Base-by-base conservation (phyloP, 30 jellyfish, hydroid and myxozoan genomes). In the Aurelia sp. region DNA sequence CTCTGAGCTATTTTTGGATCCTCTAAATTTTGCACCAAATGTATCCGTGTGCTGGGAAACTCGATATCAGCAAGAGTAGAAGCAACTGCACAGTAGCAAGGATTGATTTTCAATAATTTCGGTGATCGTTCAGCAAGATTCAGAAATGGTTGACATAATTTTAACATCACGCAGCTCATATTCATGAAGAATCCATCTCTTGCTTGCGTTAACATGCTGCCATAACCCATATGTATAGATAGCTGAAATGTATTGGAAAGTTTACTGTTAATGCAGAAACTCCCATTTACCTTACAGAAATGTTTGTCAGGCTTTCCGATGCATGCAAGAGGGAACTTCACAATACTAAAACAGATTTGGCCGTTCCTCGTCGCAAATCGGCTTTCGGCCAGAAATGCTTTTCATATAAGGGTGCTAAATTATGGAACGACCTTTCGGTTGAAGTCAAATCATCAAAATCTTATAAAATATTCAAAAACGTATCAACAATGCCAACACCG, bases 181-280 rank as follows among this genome's bases (percentile, higher is more conserved):
- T 89, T 94, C 27, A 94, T 84, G 73, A 89, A 94, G 87, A 89
- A 94, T 4, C 99, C 99, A 78, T 83, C 91, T 44, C 95, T 73
- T 19, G 97, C 89, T 24, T 80, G 97, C 0, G 93, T 80, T 61
- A 88, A 47, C 72, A 61, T 51, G 85, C 88, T 78, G 53, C 93
- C 88, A 35, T 65, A 78, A 12, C 58, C 88, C 38, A 82, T 88
- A 18, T 88, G 88, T 30, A 52, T 51, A 12, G 85, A 80, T 5
- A 81, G 86, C 90, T 73, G 82, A 24, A 50, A 78, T 0, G 68
- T 13, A 62, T 72, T 5, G 3, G 60, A 24, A n/a, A 63, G 30
- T 41, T 63, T 0, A 24, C 10, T 84, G 9, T 21, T 41, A 19
- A 15, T 12, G 79, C 5, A 18, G 63, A 22, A 35, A 5, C 55